Conservation (phyloP, 2,797 vertebrate species). For the Brachyalestes nurse region DNA sequence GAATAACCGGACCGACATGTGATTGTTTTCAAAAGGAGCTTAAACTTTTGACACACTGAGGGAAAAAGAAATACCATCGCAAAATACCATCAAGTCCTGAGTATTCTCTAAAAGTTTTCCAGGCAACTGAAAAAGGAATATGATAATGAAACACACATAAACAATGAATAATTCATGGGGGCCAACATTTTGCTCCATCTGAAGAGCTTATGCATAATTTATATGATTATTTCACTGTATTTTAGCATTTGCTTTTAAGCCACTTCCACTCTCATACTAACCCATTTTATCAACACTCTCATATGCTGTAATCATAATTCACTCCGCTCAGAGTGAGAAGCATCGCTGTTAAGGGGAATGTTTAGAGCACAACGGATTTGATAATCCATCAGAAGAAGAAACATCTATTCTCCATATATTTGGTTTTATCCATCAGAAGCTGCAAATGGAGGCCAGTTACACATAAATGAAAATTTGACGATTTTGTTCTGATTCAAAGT, state of each 20-base stretch:
- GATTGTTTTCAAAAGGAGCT: constrained; percentile 43
- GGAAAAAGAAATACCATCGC: constrained; percentile 22
- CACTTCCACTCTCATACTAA: constrained; percentile 56
- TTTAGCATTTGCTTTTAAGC: constrained; percentile 65
- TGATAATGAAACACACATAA: constrained; percentile 50
- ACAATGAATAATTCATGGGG: constrained; percentile 66
- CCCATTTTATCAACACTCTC: constrained; percentile 69
- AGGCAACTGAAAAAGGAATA: constrained; percentile 68
- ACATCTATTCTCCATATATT: constrained; percentile 3
- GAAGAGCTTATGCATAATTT: constrained; percentile 69
- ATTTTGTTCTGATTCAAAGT: constrained; percentile 14
- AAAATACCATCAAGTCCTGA: constrained; percentile 37
- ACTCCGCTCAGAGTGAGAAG: constrained; percentile 33
- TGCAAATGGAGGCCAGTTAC: constrained; percentile 2
- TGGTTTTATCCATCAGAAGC: constrained; percentile 13
- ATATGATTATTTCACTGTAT: constrained; percentile 64
- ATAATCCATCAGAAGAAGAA: constrained; percentile 36
- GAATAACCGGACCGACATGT: constrained; percentile 12
- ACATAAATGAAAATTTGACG: constrained; percentile 19
- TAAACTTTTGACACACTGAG: constrained; percentile 35
- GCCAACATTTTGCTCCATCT: constrained; percentile 64
- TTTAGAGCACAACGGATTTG: not conserved
- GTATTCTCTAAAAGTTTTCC: constrained; percentile 52
- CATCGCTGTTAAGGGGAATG: constrained; percentile 44
- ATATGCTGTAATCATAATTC: constrained; percentile 73